Evolutionary conservation across 2,888 invertebrate genomes (phyloP).

Genomic region (Spilarctia lutea): DNA sequence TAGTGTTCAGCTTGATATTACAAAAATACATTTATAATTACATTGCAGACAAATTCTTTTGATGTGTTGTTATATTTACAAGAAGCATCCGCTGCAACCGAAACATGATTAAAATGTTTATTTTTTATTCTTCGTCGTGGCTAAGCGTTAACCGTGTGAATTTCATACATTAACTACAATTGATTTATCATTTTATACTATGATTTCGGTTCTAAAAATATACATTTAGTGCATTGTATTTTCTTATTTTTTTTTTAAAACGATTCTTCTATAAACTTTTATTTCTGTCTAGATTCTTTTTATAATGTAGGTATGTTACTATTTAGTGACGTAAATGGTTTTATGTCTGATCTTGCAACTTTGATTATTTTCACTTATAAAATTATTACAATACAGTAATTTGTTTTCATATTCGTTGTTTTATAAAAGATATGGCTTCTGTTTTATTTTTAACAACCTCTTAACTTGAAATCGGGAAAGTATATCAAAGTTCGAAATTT

Average conservation of each 20-base stretch:
- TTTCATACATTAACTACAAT: not conserved
- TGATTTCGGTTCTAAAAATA: too few relatives aligned
- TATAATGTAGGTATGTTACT: not conserved
- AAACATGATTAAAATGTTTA: slow-evolving; percentile 12
- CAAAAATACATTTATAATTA: slow-evolving; percentile 11
- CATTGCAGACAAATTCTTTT: slow-evolving; percentile 9
- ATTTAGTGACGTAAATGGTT: not conserved
- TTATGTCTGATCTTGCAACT: not conserved
- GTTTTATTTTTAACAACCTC: not conserved
- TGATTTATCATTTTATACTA: not conserved
- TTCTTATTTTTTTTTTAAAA: too few relatives aligned
- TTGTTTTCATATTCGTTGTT: not conserved
- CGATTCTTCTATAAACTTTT: not conserved
- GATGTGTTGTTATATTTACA: slow-evolving; percentile 19
- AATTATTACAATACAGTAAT: not conserved
- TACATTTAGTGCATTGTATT: too few relatives aligned
- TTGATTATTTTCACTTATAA: not conserved
- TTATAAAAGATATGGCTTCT: not conserved
- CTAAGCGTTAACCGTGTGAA: slow-evolving; percentile 8
- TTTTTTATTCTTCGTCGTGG: slow-evolving; percentile 1
- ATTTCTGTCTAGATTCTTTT: not conserved
- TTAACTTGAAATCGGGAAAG: not conserved
- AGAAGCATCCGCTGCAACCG: slow-evolving; percentile 5
- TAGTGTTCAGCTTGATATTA: not conserved
- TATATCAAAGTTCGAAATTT: not conserved